These are phyloP conservation scores for Melanotaenia duboulayi DNA, from an alignment of 2,113 vertebrate genomes.

Conservation along the genomic window DNA sequence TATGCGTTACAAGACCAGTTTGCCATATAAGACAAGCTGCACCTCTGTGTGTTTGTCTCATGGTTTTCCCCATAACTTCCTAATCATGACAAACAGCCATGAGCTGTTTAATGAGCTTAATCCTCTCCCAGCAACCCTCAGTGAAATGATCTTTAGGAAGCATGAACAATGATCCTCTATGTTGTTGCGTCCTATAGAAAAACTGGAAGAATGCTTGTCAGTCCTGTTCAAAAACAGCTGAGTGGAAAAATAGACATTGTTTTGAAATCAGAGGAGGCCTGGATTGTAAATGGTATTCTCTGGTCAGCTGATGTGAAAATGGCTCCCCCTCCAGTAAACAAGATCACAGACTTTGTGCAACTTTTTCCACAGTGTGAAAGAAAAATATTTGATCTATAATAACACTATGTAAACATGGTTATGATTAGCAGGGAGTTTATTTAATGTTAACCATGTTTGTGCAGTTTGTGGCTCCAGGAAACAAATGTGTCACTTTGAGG, in stretches of 20 bases:
- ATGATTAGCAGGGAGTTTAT: not conserved
- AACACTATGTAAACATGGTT: not conserved
- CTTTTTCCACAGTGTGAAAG: not conserved
- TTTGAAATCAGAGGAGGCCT: conserved; percentile 32
- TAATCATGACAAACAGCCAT: conserved; percentile 31
- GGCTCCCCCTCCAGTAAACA: conserved; percentile 31
- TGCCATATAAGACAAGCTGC: not conserved
- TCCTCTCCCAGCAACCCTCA: conserved; percentile 4
- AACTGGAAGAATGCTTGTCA: conserved; percentile 39
- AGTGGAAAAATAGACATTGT: conserved; percentile 46
- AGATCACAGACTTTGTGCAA: not conserved
- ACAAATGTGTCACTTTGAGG: not conserved
- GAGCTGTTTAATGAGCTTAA: conserved; percentile 17
- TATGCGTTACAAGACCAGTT: not conserved
- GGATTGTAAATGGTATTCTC: conserved; percentile 19
- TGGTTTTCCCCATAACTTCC: not conserved
- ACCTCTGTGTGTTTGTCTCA: conserved; percentile 9
- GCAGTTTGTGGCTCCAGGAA: not conserved
- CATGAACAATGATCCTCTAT: conserved; percentile 47
- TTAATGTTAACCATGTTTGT: not conserved
- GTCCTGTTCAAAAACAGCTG: conserved; percentile 32
- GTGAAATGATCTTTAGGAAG: conserved; percentile 31
- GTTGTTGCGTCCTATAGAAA: conserved; percentile 20
- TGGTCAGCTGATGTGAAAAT: conserved; percentile 57
- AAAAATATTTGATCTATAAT: not conserved